Evolutionary conservation across 2,797 vertebrate genomes (phyloP), one percentile per base, ranked within the genome.

Genomic region (Myoxocephalus aenaeus): DNA sequence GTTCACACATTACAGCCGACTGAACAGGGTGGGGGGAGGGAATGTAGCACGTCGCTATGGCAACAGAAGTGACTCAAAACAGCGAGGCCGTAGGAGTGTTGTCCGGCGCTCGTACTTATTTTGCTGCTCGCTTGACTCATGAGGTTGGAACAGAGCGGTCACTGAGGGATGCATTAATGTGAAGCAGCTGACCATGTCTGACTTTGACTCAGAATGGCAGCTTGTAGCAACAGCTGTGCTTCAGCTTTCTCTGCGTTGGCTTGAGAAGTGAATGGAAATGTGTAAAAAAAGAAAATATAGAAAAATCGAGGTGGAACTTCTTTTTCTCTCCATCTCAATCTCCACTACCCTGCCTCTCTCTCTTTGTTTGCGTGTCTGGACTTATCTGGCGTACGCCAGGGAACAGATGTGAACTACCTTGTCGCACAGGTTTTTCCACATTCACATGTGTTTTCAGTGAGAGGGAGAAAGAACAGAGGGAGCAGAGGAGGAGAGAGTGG

Each of bases 381-480:
- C 65, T 82, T 75, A 18, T 77, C 68, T 89, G 80, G 82, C 71
- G 51, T 70, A 63, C 38, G 65, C 67, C 86, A 72, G 40, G 22
- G 61, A 89, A 75, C 91, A 93, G 90, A 93, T 92, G 91, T 87
- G 86, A 84, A 76, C 72, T 63, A 66, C 54, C 53, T 50, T 58
- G 83, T 80, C 79, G 73, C 82, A 87, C 42, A 4, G 12, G 48
- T 81, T 68, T 80, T 65, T 38, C 51, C 51, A 17, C 36, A 71
- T 77, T 81, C 87, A 79, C 83, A 80, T 73, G 67, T 79, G 74
- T 80, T 86, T 78, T 78, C 62, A 72, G 65, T 15, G 34, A 69
- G 65, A 34, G 34, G 13, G 29, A 57, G 67, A 62, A 18, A 77
- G 36, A 73, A 36, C 32, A 50, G 44, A 72, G 62, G 15, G 36